Percentiles rank a stretch among this genome's conserved stretches.
phyloP scores from a whole-genome alignment of 2,888 invertebrate species.

The Cephus pulcher region DNA sequence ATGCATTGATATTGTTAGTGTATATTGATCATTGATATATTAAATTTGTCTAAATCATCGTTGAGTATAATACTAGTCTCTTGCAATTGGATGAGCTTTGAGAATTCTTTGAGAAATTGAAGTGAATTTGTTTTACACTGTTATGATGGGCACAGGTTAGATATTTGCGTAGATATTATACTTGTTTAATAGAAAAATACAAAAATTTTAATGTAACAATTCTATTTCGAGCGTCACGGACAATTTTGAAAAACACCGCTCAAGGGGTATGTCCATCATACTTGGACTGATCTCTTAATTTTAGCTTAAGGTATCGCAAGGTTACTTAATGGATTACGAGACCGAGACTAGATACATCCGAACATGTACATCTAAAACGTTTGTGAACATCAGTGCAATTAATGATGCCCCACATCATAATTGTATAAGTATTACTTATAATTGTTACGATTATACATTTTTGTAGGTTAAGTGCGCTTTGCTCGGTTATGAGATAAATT shows the following conservation, averaged over 20 bases:
- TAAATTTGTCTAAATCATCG: not conserved
- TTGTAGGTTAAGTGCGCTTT: not conserved
- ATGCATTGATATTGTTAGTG: not conserved
- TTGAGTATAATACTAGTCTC: not conserved
- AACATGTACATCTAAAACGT: not conserved
- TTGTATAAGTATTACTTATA: not conserved
- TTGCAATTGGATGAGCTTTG: not conserved
- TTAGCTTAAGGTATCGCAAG: not conserved
- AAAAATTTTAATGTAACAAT: not conserved
- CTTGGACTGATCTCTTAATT: not conserved
- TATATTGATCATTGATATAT: not conserved
- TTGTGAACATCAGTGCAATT: no score
- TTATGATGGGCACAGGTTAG: not conserved
- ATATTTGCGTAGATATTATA: not conserved
- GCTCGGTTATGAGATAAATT: not conserved
- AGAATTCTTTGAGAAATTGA: not conserved
- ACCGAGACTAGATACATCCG: not conserved
- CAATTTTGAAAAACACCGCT: not conserved
- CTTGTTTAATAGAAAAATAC: not conserved
- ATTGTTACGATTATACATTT: not conserved
- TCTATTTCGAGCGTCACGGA: not conserved
- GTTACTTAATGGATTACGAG: not conserved
- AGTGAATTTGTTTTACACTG: not conserved
- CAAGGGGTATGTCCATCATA: not conserved
- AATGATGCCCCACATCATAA: not conserved